Conservation (phyloP, 92 coral and sea anemone species). For the Isaurus tuberculatus region DNA sequence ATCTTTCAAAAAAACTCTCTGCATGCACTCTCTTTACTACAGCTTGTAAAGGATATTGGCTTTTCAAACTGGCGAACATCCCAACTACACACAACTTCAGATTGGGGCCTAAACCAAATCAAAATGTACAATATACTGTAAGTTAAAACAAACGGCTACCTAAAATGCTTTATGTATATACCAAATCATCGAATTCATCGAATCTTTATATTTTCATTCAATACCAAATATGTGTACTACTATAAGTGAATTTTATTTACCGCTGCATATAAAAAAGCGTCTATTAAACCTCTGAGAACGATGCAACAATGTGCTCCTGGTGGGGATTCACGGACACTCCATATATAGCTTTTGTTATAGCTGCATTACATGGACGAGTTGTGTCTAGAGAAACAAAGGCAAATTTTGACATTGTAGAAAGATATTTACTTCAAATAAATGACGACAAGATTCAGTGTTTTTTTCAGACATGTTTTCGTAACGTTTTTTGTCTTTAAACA, state of each 20-base stretch:
- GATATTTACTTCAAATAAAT: no score
- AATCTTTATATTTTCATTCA: no score
- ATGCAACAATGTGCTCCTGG: constrained; percentile 89
- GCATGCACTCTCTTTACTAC: no score
- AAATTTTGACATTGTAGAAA: neutral
- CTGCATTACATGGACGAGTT: constrained; percentile 72
- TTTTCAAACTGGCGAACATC: constrained; percentile 94
- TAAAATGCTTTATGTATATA: neutral
- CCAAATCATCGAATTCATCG: no score
- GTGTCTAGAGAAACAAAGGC: constrained; percentile 54
- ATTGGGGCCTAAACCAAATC: constrained; percentile 70
- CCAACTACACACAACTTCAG: constrained; percentile 89
- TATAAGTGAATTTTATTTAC: no score
- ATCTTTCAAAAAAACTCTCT: neutral
- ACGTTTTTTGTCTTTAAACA: no score
- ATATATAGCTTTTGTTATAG: constrained; percentile 89
- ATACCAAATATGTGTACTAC: no score
- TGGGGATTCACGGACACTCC: constrained; percentile 95
- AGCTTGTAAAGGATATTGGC: constrained; percentile 83
- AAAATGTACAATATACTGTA: neutral
- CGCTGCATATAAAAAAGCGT: neutral
- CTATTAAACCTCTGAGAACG: constrained; percentile 82
- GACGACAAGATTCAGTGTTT: neutral
- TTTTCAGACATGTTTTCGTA: no score
- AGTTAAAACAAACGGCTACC: no score